phyloP scores from a whole-genome alignment of 2,113 vertebrate genomes.

The Dendropsophus ebraccatus region DNA sequence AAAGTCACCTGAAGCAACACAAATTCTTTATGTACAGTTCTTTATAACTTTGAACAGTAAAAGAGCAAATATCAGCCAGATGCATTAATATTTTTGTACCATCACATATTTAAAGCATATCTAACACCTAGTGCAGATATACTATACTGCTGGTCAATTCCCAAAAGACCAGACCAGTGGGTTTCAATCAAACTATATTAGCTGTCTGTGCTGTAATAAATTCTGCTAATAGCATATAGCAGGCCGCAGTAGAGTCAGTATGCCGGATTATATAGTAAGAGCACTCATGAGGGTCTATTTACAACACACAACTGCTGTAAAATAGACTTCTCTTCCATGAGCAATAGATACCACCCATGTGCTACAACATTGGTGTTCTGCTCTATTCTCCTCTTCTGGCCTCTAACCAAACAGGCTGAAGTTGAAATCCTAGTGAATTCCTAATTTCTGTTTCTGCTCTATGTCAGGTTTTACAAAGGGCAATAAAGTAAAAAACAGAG shows the following conservation, averaged over 20 bases:
- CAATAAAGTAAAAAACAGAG: constrained; percentile 43
- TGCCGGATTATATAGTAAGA: neutral
- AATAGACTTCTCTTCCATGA: neutral
- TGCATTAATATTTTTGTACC: no score
- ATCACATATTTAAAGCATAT: no score
- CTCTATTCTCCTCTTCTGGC: constrained; percentile 29
- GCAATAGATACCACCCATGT: constrained; percentile 26
- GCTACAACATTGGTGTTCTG: constrained; percentile 26
- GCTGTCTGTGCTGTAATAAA: neutral
- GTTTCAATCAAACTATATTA: neutral
- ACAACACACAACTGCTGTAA: neutral
- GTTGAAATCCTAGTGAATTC: constrained; percentile 27
- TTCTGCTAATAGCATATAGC: neutral
- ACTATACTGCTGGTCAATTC: neutral
- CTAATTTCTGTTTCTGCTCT: constrained; percentile 18
- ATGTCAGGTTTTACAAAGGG: constrained; percentile 45
- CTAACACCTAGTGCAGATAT: neutral
- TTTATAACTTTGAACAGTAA: no score
- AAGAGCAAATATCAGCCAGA: no score
- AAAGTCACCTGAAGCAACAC: no score
- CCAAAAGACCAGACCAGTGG: neutral
- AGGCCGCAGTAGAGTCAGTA: neutral
- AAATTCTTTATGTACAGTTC: no score
- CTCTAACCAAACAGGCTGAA: constrained; percentile 30
- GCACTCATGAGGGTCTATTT: no score